Evolutionary conservation across 2,797 vertebrate genomes (phyloP).

Genomic region (Todus mexicanus): DNA sequence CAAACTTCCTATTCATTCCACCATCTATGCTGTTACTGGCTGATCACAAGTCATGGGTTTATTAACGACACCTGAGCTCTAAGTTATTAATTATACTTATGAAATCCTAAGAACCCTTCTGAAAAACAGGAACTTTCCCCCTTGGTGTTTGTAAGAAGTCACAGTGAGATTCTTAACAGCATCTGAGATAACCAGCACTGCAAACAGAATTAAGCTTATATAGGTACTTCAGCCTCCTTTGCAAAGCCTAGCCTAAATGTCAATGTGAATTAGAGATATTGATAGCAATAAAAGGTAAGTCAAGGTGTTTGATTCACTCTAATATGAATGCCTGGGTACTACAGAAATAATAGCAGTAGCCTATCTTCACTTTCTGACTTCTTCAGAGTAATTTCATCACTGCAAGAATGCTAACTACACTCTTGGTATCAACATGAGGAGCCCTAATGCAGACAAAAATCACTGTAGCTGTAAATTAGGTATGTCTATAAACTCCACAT

Average conservation of each 20-base stretch:
- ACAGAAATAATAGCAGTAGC: not conserved
- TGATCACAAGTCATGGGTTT: not conserved
- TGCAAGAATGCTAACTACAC: not conserved
- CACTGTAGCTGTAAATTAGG: not conserved
- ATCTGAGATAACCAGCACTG: not conserved
- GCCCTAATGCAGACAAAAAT: not conserved
- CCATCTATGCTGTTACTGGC: not conserved
- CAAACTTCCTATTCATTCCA: slow-evolving; percentile 14
- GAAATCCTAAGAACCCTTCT: not conserved
- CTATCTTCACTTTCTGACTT: not conserved
- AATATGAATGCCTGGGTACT: not conserved
- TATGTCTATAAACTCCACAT: not conserved
- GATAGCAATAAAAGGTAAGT: not conserved
- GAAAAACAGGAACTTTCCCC: not conserved
- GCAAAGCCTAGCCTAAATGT: not conserved
- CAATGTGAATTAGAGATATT: not conserved
- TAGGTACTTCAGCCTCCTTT: not conserved
- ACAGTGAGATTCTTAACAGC: not conserved
- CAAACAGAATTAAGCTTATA: not conserved
- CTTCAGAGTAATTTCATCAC: not conserved
- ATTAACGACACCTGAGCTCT: not conserved
- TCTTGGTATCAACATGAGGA: not conserved
- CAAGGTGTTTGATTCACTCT: not conserved
- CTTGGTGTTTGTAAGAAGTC: not conserved
- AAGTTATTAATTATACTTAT: not conserved